Conservation (phyloP, 2,888 invertebrate genomes). For the Oscheius onirici region DNA sequence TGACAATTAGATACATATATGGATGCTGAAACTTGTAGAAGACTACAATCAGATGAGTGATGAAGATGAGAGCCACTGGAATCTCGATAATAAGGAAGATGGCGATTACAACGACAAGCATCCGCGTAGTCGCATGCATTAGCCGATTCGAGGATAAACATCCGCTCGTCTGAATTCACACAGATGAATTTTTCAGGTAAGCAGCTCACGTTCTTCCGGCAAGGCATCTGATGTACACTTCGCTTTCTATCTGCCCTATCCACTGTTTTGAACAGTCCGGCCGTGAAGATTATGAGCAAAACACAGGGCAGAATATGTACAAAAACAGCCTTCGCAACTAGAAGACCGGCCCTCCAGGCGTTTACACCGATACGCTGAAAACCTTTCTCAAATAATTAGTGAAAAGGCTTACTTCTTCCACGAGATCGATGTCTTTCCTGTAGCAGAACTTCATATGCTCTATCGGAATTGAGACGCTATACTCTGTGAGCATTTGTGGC, state of each 20-base stretch:
- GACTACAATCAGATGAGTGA: conserved; percentile 72
- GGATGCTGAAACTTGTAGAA: conserved; percentile 79
- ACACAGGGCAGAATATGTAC: conserved; percentile 75
- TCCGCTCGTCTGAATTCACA: conserved; percentile 15
- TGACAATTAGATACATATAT: conserved; percentile 79
- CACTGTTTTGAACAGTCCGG: conserved; percentile 35
- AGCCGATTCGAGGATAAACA: conserved; percentile 35
- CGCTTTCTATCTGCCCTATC: conserved; percentile 37
- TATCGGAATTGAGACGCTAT: conserved; percentile 26
- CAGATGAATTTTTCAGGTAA: neutral
- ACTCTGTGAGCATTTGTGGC: conserved; percentile 31
- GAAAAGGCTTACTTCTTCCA: conserved; percentile 22
- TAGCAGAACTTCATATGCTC: conserved; percentile 4
- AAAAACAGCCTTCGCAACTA: conserved; percentile 85
- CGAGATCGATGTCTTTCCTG: conserved; percentile 32
- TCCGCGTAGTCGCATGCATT: conserved; percentile 67
- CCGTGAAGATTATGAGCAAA: conserved; percentile 44
- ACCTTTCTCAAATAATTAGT: neutral
- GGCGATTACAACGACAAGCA: conserved; percentile 74
- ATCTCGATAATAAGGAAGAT: conserved; percentile 75
- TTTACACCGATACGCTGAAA: conserved; percentile 74
- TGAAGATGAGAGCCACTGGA: conserved; percentile 70
- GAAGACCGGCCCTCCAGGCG: conserved; percentile 79
- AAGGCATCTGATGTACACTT: conserved; percentile 34
- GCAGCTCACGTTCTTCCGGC: conserved; percentile 17